Evolutionary conservation across 2,888 invertebrate genomes (phyloP).

Genomic region (Trachelus stipa): DNA sequence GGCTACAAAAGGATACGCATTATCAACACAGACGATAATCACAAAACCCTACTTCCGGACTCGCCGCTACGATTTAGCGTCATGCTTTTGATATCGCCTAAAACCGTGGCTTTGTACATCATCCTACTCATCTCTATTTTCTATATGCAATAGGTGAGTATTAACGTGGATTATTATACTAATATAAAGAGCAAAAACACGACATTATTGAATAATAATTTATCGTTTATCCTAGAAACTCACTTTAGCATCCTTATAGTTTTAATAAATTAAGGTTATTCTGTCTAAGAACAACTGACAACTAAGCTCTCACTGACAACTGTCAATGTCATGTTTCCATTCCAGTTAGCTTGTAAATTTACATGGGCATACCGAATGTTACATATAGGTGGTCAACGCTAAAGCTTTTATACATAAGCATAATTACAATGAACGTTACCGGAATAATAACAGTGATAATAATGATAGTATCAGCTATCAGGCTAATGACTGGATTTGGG

Average conservation of each 20-base stretch:
- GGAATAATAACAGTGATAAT: constrained; percentile 24
- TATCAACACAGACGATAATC: too few species aligned
- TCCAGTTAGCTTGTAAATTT: constrained; percentile 4
- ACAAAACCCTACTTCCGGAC: too few species aligned
- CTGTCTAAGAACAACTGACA: background rate
- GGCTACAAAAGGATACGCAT: too few species aligned
- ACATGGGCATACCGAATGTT: constrained; percentile 38
- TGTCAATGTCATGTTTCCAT: background rate
- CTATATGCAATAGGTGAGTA: too few species aligned
- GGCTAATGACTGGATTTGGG: constrained; percentile 25
- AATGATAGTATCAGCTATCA: constrained; percentile 30
- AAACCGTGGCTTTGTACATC: too few species aligned
- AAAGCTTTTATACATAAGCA: constrained; percentile 30
- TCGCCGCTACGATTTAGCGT: too few species aligned
- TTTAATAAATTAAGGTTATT: background rate
- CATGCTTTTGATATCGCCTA: too few species aligned
- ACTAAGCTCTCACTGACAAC: background rate
- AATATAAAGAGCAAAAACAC: too few species aligned
- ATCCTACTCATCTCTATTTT: too few species aligned
- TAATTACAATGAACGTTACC: constrained; percentile 34
- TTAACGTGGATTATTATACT: too few species aligned
- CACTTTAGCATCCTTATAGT: background rate
- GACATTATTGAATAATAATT: too few species aligned
- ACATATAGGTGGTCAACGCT: constrained; percentile 35
- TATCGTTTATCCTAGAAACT: background rate